Base-by-base conservation (phyloP, 2,888 invertebrate species). In the Morinoia aosen region DNA sequence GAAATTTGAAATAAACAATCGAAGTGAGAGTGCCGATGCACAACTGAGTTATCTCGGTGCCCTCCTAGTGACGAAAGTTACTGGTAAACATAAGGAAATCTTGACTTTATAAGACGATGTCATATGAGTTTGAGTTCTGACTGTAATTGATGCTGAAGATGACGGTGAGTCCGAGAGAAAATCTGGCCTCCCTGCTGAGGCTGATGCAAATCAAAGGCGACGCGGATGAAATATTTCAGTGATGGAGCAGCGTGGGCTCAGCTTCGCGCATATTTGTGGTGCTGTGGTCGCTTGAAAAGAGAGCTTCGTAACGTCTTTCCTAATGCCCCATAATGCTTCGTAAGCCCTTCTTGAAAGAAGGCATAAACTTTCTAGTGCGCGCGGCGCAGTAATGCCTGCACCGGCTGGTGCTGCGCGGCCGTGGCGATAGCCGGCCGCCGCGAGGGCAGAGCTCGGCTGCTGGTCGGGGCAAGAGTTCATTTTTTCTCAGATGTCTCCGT, bases 321-420 rank as follows among this genome's bases (percentile, higher is more conserved):
- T 76, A 76, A 76, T 76, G 76, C 76, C 33, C 76, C 33, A 33
- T 76, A 76, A 76, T 76, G 76, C 76, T 76, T 33, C 76, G 76
- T 76, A 76, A 76, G 7, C 19, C 76, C 76, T 76, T 76, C 76
- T 76, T 76, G 76, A 76, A 33, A 76, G 76, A 76, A 16, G 76
- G 76, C 76, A 76, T 76, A 76, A 76, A 76, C 76, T 76, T 76
- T 76, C 76, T 76, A 76, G 76, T 76, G 76, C 76, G 76, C 16
- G 76, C 33, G 76, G 33, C 76, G 33, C 76, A 12, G 76, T 33
- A 76, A 76, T 76, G 25, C 25, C 33, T n/a, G n/a, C n/a, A n/a
- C 64, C 11, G 64, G 64, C 76, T 76, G 76, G 25, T 33, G 76
- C 76, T 16, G 76, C 76, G 7, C 76, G 2, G 33, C 10, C 76